Base-by-base conservation (phyloP, 2,888 invertebrate genomes). In the Heliconius hortense region DNA sequence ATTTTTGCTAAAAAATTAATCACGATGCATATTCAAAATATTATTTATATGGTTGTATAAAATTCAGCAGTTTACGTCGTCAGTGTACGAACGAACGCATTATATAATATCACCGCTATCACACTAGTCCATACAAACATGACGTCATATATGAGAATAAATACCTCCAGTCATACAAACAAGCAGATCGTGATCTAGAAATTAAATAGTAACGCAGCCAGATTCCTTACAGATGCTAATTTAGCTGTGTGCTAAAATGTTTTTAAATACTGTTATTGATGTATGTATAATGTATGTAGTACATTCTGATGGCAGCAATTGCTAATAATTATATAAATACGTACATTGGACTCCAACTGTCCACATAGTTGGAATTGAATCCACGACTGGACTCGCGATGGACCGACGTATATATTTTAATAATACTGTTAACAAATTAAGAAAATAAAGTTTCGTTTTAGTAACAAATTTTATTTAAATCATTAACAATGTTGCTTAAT, bases 111-210 rank as follows among this genome's bases (percentile, higher is more conserved):
- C n/a, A 56, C n/a, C 60, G 28, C 28, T 35, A 35, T 43, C 35
- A 31, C 15, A 62, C 4, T n/a, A 35, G 26, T 24, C 39, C 43
- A 21, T 72, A 26, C 62, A 39, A 24, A 59, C n/a, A 21, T 56
- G 71, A 62, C 39, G 43, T 72, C 60, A 72, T 28, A 69, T 35
- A 11, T 35, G 53, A 48, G 63, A 28, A 62, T 62, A 72, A 35
- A 70, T 56, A 35, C 35, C 13, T 0, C 7, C 24, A 53, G 63
- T 13, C 60, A 73, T 21, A 53, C 53, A 21, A 53, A 56, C 63
- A 69, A 43, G 63, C 39, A 70, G 35, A 39, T 70, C 74, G 69
- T 74, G 74, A 74, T 60, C 48, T 70, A 63, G 31, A 18, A 69
- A 63, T 74, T 74, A 74, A 43, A 69, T 69, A 43, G 26, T 53